Base-by-base conservation (phyloP, 2,888 invertebrate genomes). In the Buathra laborator region DNA sequence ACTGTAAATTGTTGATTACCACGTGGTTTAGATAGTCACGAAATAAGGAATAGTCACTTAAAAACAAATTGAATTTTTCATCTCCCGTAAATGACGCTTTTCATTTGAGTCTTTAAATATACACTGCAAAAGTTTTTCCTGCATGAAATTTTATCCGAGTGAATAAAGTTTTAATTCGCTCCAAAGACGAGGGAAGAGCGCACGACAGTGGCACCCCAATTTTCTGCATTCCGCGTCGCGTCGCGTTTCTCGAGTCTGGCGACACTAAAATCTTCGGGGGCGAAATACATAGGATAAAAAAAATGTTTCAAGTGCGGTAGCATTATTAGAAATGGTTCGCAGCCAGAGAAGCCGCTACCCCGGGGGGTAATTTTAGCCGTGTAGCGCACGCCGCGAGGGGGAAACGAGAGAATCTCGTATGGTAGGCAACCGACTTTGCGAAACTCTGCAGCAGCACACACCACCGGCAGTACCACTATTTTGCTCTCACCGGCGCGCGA, bases 281-380 rank as follows among this genome's bases (percentile, higher is more conserved):
- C 14, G 9, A 64, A 53, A 64, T 32, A 53, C 56, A 72, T 16
- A 6, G 43, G 37, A 43, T 19, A 62, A 56, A 37, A 78, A 83
- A 83, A 82, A 59, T 78, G 85, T 70, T 82, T 85, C 85, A 85
- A 85, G 85, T 82, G 85, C 85, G 82, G 79, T 62, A 70, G 66
- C 53, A 67, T 76, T 82, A 85, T 81, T 85, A 76, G 82, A 82
- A 82, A 85, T 78, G 71, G 75, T 82, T 67, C 75, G 70, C 32
- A 85, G 85, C 78, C 85, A 79, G 79, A 82, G 79, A 5, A 85
- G 19, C 56, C 37, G 66, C 51, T 19, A 64, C 67, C 78, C 74
- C 64, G 82, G 82, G 75, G 78, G 59, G 66, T 82, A 85, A 85
- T 85, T 85, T 85, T 85, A 85, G 85, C 71, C 66, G 59, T 19